Conservation (phyloP, 2,888 invertebrate genomes). For the Tipula helvola region DNA sequence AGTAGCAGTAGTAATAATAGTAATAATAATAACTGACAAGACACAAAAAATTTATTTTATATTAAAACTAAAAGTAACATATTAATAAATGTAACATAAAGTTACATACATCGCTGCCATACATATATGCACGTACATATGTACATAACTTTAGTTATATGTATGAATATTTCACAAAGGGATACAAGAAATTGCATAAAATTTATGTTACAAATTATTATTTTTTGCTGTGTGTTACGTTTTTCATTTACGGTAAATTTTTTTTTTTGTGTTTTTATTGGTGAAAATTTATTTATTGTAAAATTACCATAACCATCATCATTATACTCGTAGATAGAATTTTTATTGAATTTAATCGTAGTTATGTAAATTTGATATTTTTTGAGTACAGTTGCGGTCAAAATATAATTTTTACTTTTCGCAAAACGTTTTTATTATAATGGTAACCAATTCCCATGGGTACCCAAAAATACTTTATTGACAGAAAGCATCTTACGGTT, state of each 20-base stretch:
- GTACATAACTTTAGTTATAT: not conserved
- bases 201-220: not conserved
- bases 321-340: not conserved
- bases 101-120: not conserved
- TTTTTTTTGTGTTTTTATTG: not conserved
- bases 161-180: not conserved
- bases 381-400: not conserved
- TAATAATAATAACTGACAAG: not conserved
- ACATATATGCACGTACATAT: not conserved
- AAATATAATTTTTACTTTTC: not conserved
- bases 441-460: too few relatives aligned
- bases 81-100: not conserved
- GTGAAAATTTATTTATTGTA: not conserved
- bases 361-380: not conserved
- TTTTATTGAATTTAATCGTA: not conserved
- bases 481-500: too few relatives aligned
- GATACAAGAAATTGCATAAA: not conserved
- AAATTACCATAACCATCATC: not conserved
- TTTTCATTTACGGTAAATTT: not conserved
- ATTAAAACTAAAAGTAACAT: not conserved
- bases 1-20: not conserved
- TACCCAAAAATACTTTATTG: too few relatives aligned
- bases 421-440: too few relatives aligned
- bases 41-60: not conserved
- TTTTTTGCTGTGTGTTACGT: not conserved